Evolutionary conservation across 2,888 invertebrate species (phyloP).

Genomic region (Brachylomia viminalis): DNA sequence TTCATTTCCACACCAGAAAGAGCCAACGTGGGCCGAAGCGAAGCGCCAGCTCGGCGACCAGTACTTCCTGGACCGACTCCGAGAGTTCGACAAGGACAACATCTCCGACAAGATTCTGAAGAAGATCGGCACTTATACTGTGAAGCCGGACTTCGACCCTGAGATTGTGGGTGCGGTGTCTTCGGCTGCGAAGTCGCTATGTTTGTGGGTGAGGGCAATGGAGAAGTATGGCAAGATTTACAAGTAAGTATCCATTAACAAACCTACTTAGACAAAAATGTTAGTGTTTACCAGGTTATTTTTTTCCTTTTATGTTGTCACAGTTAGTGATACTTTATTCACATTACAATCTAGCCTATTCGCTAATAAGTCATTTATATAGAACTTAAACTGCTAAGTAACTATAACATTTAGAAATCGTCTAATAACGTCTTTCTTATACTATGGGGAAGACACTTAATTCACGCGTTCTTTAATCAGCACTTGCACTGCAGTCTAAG

Average conservation of each 20-base stretch:
- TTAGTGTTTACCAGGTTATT: too few species aligned
- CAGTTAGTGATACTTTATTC: too few species aligned
- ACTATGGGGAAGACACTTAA: too few species aligned
- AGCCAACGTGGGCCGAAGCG: conserved; percentile 96
- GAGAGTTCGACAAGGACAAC: conserved; percentile 97
- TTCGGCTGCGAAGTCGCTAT: conserved; percentile 95
- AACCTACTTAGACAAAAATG: background rate
- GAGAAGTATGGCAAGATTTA: conserved; percentile 97
- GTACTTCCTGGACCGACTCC: conserved; percentile 94
- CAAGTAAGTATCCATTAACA: conserved; percentile 88
- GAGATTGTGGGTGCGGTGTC: conserved; percentile 96
- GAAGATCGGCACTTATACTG: conserved; percentile 94
- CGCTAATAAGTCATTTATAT: too few species aligned
- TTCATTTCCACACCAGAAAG: conserved; percentile 83
- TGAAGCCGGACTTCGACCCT: conserved; percentile 96
- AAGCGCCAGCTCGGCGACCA: conserved; percentile 96
- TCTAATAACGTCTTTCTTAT: too few species aligned
- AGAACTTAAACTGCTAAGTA: too few species aligned
- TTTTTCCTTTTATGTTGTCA: too few species aligned
- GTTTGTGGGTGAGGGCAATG: conserved; percentile 97
- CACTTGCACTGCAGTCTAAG: too few species aligned
- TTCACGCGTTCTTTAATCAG: too few species aligned
- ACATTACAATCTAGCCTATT: too few species aligned
- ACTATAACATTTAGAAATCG: too few species aligned
- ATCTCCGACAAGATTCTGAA: conserved; percentile 95